Conservation (phyloP, 2,113 vertebrate species). For the Bolborhynchus lineola region DNA sequence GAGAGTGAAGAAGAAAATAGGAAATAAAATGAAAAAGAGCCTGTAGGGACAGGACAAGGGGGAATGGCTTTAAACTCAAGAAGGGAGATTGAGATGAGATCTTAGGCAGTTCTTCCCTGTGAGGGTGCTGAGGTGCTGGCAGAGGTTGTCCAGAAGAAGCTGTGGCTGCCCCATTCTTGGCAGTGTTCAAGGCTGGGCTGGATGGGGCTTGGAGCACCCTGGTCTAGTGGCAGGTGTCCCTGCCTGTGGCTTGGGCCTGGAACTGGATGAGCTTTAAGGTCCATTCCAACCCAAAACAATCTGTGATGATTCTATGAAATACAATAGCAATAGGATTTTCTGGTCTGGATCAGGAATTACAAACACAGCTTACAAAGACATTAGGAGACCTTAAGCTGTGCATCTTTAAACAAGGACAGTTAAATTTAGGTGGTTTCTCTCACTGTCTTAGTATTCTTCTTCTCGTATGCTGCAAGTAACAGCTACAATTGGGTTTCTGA, state of each 20-base stretch:
- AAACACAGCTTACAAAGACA: not conserved
- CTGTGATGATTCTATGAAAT: not conserved
- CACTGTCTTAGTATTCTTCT: not conserved
- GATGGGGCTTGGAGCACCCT: not conserved
- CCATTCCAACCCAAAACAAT: not conserved
- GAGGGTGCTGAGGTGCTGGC: not conserved
- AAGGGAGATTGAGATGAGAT: not conserved
- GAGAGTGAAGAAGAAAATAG: not conserved
- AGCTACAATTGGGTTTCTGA: not conserved
- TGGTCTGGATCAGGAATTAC: not conserved
- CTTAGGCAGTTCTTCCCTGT: not conserved
- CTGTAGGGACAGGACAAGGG: not conserved
- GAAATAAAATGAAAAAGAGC: not conserved
- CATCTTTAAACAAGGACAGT: not conserved
- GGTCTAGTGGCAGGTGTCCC: not conserved
- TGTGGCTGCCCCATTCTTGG: not conserved
- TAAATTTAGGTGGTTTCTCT: not conserved
- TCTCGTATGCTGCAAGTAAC: not conserved
- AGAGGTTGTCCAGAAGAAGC: not conserved
- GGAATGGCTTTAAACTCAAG: not conserved
- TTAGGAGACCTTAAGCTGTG: not conserved
- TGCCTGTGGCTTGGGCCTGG: not conserved
- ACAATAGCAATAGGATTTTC: not conserved
- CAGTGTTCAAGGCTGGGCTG: not conserved
- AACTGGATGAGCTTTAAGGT: not conserved